Percentiles rank a stretch among this genome's conserved stretches.
Evolutionary conservation across 2,888 invertebrate species (phyloP).

Genomic region (Apamea monoglypha): DNA sequence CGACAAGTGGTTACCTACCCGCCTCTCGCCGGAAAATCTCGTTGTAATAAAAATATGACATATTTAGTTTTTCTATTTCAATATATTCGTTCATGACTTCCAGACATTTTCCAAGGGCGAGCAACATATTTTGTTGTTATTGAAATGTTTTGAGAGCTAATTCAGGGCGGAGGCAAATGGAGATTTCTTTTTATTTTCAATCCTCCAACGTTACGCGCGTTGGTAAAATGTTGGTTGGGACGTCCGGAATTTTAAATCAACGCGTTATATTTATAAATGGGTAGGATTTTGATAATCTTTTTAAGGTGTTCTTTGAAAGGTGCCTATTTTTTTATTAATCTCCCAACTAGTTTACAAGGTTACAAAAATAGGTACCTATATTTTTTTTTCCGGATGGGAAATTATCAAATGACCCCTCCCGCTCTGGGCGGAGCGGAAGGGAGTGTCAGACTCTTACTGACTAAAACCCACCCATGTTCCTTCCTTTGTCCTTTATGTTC

Average conservation of each 20-base stretch:
- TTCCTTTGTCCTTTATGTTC: too few species aligned
- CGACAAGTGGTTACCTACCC: background rate
- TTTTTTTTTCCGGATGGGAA: too few species aligned
- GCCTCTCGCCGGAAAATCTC: conserved; percentile 11
- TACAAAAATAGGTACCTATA: background rate
- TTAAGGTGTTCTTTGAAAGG: background rate
- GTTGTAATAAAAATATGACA: conserved; percentile 37
- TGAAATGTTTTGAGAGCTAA: conserved; percentile 32
- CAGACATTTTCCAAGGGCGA: conserved; percentile 29
- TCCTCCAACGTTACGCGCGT: background rate
- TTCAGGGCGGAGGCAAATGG: conserved; percentile 4
- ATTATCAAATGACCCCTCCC: too few species aligned
- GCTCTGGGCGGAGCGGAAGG: too few species aligned
- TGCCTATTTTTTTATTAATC: background rate
- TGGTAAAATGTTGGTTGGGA: conserved; percentile 9
- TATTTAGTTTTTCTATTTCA: conserved; percentile 32
- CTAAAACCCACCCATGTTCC: too few species aligned
- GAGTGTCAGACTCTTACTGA: too few species aligned
- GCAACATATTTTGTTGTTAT: conserved; percentile 31
- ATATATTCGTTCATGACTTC: conserved; percentile 39
- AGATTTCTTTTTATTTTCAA: conserved; percentile 28
- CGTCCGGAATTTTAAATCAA: conserved; percentile 25
- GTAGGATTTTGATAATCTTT: background rate
- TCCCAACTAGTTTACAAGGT: background rate
- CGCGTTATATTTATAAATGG: background rate